Percentiles rank a stretch among this genome's conserved stretches.
Evolutionary conservation across 2,888 invertebrate genomes (phyloP).

Genomic region (Eristalis pertinax): DNA sequence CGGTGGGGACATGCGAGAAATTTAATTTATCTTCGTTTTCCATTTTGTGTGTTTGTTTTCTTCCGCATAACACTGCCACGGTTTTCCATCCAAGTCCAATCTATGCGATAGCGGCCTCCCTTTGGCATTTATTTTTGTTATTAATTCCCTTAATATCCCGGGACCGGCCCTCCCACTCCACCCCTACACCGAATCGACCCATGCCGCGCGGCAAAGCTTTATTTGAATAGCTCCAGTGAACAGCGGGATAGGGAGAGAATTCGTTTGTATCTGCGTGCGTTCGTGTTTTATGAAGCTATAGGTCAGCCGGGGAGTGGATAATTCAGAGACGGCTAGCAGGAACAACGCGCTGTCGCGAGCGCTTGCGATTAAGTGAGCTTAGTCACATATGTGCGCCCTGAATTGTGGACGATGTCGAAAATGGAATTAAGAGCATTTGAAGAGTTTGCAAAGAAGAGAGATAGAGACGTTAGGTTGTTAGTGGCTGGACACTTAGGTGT

Average conservation of each 20-base stretch:
- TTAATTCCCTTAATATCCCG: background rate
- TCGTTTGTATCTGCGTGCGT: conserved; percentile 8
- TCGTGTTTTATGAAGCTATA: conserved; percentile 15
- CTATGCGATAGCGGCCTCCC: background rate
- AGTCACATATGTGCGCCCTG: background rate
- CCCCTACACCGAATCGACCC: background rate
- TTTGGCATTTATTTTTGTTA: conserved; percentile 10
- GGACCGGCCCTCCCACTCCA: background rate
- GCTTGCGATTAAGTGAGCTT: conserved; percentile 5
- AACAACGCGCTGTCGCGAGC: background rate
- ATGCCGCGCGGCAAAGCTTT: conserved; percentile 38
- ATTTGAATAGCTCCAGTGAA: conserved; percentile 14
- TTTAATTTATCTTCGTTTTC: conserved; percentile 47
- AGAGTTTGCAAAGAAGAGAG: background rate
- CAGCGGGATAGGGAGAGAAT: conserved; percentile 24
- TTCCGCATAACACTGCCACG: conserved; percentile 10
- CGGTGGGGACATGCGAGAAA: conserved; percentile 1
- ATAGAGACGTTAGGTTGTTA: too few species aligned
- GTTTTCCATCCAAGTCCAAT: conserved; percentile 4
- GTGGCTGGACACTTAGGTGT: too few species aligned
- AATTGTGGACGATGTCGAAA: background rate
- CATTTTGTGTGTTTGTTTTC: too few species aligned
- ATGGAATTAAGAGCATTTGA: background rate
- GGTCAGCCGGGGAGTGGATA: conserved; percentile 25
- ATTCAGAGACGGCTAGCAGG: background rate